These are phyloP conservation scores for Aphelocoma californica DNA, from an alignment of 2,797 vertebrate genomes.

Conservation along the genomic window DNA sequence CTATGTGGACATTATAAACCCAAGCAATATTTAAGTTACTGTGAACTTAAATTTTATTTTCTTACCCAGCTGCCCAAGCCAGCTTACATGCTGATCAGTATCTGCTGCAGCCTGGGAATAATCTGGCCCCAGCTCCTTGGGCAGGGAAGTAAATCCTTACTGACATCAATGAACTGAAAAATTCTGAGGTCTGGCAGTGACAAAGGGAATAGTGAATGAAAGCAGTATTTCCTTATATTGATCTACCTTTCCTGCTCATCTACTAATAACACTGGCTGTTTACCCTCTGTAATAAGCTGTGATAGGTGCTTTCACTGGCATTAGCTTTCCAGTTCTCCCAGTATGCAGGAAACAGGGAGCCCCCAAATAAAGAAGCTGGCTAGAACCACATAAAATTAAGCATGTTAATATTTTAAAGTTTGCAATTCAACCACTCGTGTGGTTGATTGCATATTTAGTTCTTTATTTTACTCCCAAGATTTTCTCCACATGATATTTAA, in stretches of 20 bases:
- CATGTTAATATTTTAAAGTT: neutral
- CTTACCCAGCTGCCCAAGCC: neutral
- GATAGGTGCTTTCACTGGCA: neutral
- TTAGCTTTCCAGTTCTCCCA: constrained; percentile 18
- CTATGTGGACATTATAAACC: neutral
- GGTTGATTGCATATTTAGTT: neutral
- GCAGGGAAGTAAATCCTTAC: constrained; percentile 58
- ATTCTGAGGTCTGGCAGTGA: constrained; percentile 62
- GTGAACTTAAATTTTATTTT: constrained; percentile 50
- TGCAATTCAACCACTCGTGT: neutral
- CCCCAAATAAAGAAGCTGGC: neutral
- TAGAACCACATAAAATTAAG: neutral
- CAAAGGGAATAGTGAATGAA: constrained; percentile 63
- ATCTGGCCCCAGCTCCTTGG: constrained; percentile 27
- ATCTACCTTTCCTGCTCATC: constrained; percentile 52
- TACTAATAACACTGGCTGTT: constrained; percentile 25
- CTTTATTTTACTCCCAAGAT: neutral
- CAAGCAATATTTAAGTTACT: neutral
- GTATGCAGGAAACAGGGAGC: neutral
- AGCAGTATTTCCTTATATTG: constrained; percentile 65
- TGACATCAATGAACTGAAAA: constrained; percentile 62
- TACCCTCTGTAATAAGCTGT: constrained; percentile 12
- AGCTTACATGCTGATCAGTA: constrained; percentile 28
- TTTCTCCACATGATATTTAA: neutral
- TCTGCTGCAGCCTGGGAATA: constrained; percentile 54